These are phyloP conservation scores for Oscheius sp. DNA, from an alignment of 1,140 invertebrate species.

Conservation along the genomic window DNA sequence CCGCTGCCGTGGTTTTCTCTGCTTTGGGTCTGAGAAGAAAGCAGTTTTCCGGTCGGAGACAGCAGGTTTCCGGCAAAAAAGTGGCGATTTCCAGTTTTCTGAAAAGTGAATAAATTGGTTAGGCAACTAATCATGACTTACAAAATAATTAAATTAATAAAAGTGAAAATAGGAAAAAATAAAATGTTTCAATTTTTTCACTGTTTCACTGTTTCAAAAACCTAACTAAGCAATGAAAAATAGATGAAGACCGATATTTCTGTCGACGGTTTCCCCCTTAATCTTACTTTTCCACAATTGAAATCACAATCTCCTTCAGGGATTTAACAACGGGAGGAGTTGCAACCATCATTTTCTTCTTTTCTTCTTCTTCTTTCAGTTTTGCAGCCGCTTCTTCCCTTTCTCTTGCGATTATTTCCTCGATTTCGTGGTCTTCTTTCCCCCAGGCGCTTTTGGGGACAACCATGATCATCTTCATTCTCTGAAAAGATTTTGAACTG, in stretches of 20 bases:
- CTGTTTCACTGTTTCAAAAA: no score
- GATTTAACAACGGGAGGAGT: neutral
- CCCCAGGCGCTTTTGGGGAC: slow-evolving; percentile 3
- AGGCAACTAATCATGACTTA: no score
- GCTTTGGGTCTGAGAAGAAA: neutral
- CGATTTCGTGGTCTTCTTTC: neutral
- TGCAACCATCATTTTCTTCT: neutral
- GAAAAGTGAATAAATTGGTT: no score
- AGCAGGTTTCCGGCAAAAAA: neutral
- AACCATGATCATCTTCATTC: slow-evolving; percentile 2
- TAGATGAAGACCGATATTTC: no score
- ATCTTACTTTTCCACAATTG: neutral
- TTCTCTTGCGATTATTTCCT: neutral
- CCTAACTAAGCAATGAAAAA: no score
- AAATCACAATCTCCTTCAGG: neutral
- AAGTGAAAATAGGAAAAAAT: no score
- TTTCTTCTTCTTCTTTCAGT: neutral
- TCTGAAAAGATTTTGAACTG: neutral
- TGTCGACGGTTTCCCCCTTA: neutral
- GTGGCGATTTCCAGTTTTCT: neutral
- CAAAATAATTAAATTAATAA: no score
- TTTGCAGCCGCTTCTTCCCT: neutral
- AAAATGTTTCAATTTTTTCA: no score
- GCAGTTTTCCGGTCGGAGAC: neutral
- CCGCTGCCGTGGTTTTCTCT: no score